Evolutionary conservation across 2,113 vertebrate species (phyloP).

Genomic region (Bostrychus sinensis): DNA sequence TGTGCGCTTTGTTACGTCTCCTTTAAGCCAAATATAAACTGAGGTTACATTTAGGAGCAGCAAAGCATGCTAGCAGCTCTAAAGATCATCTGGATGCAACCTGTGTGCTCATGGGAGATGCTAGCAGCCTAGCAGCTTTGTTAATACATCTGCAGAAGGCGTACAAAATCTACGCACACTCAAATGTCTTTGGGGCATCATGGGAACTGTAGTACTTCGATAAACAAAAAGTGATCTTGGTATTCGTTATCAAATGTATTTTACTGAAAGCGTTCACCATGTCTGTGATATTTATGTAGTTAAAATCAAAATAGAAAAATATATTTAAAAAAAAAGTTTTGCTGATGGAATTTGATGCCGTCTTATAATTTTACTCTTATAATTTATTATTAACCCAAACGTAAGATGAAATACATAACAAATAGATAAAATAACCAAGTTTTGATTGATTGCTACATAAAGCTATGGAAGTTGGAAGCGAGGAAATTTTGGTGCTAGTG

Average conservation of each 20-base stretch:
- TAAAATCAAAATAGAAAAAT: too few relatives aligned
- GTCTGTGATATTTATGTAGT: neutral
- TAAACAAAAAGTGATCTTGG: neutral
- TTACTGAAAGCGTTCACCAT: neutral
- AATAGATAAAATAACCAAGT: too few relatives aligned
- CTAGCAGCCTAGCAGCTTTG: neutral
- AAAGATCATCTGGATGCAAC: constrained; percentile 43
- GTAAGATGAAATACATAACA: too few relatives aligned
- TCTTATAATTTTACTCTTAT: too few relatives aligned
- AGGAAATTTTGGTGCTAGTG: too few relatives aligned
- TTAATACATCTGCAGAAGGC: constrained; percentile 50
- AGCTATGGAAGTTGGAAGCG: too few relatives aligned
- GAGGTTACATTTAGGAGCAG: constrained; percentile 46
- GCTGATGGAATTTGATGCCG: too few relatives aligned
- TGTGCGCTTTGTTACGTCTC: constrained; percentile 83
- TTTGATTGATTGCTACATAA: too few relatives aligned
- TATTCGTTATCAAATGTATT: neutral
- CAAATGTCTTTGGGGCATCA: constrained; percentile 13
- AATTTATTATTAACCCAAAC: too few relatives aligned
- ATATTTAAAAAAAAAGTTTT: too few relatives aligned
- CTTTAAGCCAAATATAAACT: constrained; percentile 81
- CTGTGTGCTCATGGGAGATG: fast-evolving
- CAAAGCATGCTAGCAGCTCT: constrained; percentile 27
- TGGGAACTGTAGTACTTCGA: constrained; percentile 61
- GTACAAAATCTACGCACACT: neutral